These are phyloP conservation scores for Cordilura impudica DNA, from an alignment of 2,888 invertebrate species.

Conservation along the genomic window DNA sequence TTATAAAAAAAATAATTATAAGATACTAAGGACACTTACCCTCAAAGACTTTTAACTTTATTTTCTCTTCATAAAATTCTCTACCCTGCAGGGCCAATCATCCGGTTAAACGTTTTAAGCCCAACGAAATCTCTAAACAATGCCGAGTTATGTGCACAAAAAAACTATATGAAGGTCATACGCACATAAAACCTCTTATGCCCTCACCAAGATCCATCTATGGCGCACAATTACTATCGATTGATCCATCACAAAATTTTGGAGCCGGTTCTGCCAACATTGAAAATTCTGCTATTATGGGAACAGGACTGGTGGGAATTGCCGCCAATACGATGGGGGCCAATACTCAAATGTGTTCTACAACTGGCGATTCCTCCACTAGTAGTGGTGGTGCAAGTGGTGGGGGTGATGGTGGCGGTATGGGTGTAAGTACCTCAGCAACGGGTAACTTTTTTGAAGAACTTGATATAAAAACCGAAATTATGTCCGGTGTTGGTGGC, in stretches of 20 bases:
- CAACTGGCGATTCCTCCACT: conserved; percentile 31
- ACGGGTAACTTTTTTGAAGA: conserved; percentile 68
- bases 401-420: conserved; percentile 46
- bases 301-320: conserved; percentile 71
- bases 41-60: neutral
- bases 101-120: conserved; percentile 92
- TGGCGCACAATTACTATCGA: conserved; percentile 69
- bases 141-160: conserved; percentile 75
- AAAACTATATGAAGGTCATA: conserved; percentile 82
- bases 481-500: conserved; percentile 64
- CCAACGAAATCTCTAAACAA: conserved; percentile 79
- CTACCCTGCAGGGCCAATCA: conserved; percentile 85
- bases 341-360: conserved; percentile 54
- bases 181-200: conserved; percentile 79
- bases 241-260: conserved; percentile 66
- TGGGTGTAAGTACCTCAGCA: conserved; percentile 41
- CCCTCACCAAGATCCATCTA: conserved; percentile 75
- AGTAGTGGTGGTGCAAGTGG: conserved; percentile 55
- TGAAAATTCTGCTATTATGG: conserved; percentile 34
- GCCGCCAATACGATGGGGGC: conserved; percentile 59
- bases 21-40: too few relatives aligned
- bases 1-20: too few relatives aligned
- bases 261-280: neutral
- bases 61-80: too few relatives aligned
- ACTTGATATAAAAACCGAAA: conserved; percentile 71